Evolutionary conservation across 53 echinoderm and acorn worm genomes (phyloP).

Genomic region (Temnopleurus reevesii): DNA sequence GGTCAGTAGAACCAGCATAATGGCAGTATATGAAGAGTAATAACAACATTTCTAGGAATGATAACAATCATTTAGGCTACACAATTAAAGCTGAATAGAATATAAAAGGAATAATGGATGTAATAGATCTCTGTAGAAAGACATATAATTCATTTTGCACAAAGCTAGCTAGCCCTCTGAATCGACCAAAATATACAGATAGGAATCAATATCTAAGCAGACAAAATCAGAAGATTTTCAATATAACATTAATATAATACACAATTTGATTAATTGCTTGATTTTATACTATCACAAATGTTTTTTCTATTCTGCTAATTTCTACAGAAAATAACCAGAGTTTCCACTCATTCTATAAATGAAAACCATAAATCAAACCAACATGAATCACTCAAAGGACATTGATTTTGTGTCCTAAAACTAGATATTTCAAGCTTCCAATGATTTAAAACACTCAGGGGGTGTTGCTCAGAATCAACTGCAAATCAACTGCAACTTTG

Average conservation of each 20-base stretch:
- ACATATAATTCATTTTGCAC: conserved; percentile 12
- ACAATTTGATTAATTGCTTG: neutral
- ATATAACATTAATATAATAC: conserved; percentile 6
- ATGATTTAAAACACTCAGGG: too few relatives aligned
- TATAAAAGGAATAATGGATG: neutral
- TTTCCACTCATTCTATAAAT: too few relatives aligned
- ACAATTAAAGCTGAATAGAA: neutral
- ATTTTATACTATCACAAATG: too few relatives aligned
- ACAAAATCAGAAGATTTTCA: neutral
- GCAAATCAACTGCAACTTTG: too few relatives aligned
- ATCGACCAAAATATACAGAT: conserved; percentile 55
- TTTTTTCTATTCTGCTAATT: too few relatives aligned
- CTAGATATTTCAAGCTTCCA: too few relatives aligned
- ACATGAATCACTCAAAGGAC: too few relatives aligned
- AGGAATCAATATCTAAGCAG: neutral
- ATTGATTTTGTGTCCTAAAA: too few relatives aligned
- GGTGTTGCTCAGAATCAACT: too few relatives aligned
- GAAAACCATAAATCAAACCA: too few relatives aligned
- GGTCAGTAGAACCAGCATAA: too few relatives aligned
- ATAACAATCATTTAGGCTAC: neutral
- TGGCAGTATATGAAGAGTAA: neutral
- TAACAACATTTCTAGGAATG: conserved; percentile 3
- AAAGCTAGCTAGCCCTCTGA: neutral
- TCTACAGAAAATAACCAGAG: too few relatives aligned
- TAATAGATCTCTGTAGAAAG: conserved; percentile 34